Conservation (phyloP, 2,113 vertebrate species). For the Ia io region DNA sequence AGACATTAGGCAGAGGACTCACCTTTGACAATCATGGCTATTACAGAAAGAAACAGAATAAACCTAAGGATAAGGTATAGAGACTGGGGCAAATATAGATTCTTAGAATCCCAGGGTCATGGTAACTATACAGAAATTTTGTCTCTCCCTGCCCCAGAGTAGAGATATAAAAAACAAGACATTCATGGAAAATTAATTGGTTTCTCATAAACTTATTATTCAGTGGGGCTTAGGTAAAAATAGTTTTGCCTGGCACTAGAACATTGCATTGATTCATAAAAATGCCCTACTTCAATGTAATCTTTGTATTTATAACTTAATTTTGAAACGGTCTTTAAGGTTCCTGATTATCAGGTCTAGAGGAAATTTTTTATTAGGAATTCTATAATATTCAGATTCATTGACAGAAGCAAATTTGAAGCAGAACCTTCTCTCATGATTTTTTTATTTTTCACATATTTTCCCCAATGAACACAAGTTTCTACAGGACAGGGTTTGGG, state of each 20-base stretch:
- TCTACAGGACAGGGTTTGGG: rapidly evolving
- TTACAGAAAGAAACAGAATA: not conserved
- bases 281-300: not conserved
- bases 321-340: not conserved
- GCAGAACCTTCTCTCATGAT: not conserved
- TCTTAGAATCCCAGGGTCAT: not conserved
- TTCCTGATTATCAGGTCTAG: not conserved
- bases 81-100: rapidly evolving
- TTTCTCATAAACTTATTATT: not conserved
- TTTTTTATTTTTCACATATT: not conserved
- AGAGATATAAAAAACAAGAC: not conserved
- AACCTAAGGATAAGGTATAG: not conserved
- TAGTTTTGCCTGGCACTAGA: not conserved
- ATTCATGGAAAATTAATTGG: not conserved
- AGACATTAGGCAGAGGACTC: not conserved
- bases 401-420: not conserved
- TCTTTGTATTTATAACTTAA: not conserved
- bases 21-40: not conserved
- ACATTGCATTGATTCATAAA: not conserved
- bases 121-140: not conserved
- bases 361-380: not conserved
- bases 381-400: not conserved
- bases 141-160: not conserved
- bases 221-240: not conserved
- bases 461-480: not conserved